Base-by-base conservation (phyloP, 2,797 vertebrate genomes). In the Numenius phaeopus region DNA sequence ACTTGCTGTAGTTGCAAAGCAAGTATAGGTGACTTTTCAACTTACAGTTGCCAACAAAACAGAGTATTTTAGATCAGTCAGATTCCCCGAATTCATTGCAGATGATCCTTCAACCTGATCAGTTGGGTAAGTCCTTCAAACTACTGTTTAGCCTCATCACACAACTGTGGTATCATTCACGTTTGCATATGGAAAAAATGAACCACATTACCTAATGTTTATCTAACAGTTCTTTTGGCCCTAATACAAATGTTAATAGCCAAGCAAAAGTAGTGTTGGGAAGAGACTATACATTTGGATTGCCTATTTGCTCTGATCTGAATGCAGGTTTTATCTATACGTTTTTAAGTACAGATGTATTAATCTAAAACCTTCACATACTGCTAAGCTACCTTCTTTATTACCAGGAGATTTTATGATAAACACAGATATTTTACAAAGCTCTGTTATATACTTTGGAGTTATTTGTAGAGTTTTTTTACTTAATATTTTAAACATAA, bases 261-360 rank as follows among this genome's bases (percentile, higher is more conserved):
- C 4, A 23, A 52, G 32, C 24, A 78, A 67, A 71, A 83, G 14
- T 23, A 83, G 9, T 13, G 16, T 77, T 66, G 81, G 70, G 72
- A 93, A 90, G 81, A 96, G 13, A 79, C n/a, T 61, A 30, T 77
- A 50, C 49, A 54, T 95, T 89, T 92, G 69, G 47, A 94, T 83
- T 61, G 34, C 32, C 55, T 77, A 21, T 85, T 92, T 91, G 10
- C 49, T 71, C 24, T 85, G 24, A 59, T 76, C 84, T 82, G 75
- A 50, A 21, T 85, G 18, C 62, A 79, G 16, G 27, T 87, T 97
- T n/a, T 88, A 94, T 87, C 24, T 34, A 18, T 40, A 2, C 32
- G 3, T 58, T 93, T 90, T 77, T 32, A 78, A 50, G 10, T 23
- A 32, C 3, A 8, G 8, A 4, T 52, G 7, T 30, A 64, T 82